Base-by-base conservation (phyloP, 2,888 invertebrate species). In the Lasioglossum morio region DNA sequence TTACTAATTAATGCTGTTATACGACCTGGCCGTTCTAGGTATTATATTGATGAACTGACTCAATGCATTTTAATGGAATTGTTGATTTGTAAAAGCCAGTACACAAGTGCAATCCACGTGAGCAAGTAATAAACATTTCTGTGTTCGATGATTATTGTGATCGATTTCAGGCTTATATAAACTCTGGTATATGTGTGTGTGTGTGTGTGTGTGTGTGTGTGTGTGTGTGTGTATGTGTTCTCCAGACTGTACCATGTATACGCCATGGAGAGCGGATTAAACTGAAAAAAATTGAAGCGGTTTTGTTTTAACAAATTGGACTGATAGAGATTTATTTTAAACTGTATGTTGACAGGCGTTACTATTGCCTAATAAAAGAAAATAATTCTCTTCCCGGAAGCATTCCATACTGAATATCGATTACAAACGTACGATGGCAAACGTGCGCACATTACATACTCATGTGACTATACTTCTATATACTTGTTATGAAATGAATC, bases 1-100 rank as follows among this genome's bases (percentile, higher is more conserved):
- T 87, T 81, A 69, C 77, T 87, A 83, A 86, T 86, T 87, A 87
- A 83, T 70, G 70, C 40, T 16, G 37, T 53, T 84, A 72, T 37
- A 75, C 34, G 34, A n/a, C 30, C 23, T 19, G 37, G 14, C 43
- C 34, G 53, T 34, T 46, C 14, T 8, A 40, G 37, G 37, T 10
- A 72, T 79, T 73, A 72, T 78, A 72, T 34, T 27, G 72, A 27
- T 57, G n/a, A 23, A 37, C 27, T 23, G 72, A 84, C 85, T 79
- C 85, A 77, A 79, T 76, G 34, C 57, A 60, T 79, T 85, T 72
- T 79, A 19, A 79, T 73, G 73, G 43, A 79, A 85, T 79, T 84
- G 72, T 27, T n/a, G 23, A 16, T 60, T 73, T 30, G n/a, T 48
- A 48, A n/a, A 37, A 76, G n/a, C 63, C 46, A 16, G 19, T 30